Percentiles rank a stretch among this genome's conserved stretches.
Conservation (phyloP, 2,888 invertebrate genomes). For the Papilio protenor region DNA sequence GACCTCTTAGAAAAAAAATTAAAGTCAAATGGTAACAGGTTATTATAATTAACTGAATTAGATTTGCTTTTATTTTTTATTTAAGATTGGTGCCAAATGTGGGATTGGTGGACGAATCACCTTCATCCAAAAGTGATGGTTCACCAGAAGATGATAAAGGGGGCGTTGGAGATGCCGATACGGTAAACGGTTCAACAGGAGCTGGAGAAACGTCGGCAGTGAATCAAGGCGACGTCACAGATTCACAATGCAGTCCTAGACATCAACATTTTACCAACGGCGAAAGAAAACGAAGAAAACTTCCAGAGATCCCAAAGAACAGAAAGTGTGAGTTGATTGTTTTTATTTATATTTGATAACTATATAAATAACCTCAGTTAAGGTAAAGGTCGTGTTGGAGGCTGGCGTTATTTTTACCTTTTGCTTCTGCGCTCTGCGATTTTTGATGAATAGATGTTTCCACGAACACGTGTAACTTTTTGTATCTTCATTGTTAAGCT, state of each 20-base stretch:
- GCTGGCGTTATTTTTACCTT: constrained; percentile 46
- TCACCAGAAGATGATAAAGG: constrained; percentile 86
- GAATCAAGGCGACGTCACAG: constrained; percentile 64
- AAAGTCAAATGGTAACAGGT: neutral
- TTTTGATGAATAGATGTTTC: constrained; percentile 39
- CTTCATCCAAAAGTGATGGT: constrained; percentile 90
- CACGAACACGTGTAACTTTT: constrained; percentile 13
- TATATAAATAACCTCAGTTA: neutral
- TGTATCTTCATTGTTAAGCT: neutral
- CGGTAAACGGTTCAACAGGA: constrained; percentile 50
- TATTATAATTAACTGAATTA: neutral
- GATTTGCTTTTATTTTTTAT: constrained; percentile 13
- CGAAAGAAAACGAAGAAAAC: constrained; percentile 90
- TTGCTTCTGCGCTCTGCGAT: constrained; percentile 60
- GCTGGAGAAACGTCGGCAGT: constrained; percentile 59
- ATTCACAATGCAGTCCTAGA: constrained; percentile 68
- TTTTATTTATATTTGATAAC: neutral
- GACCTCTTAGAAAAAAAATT: neutral
- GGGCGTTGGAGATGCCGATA: constrained; percentile 84
- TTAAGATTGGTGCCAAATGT: constrained; percentile 93
- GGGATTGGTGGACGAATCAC: constrained; percentile 91
- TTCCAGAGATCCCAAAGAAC: constrained; percentile 95
- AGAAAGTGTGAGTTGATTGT: constrained; percentile 89
- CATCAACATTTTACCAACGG: constrained; percentile 74
- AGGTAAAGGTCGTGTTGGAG: constrained; percentile 33